Evolutionary conservation across 2,888 invertebrate genomes (phyloP), one percentile per base, ranked within the genome.

Genomic region (Syritta pipiens): DNA sequence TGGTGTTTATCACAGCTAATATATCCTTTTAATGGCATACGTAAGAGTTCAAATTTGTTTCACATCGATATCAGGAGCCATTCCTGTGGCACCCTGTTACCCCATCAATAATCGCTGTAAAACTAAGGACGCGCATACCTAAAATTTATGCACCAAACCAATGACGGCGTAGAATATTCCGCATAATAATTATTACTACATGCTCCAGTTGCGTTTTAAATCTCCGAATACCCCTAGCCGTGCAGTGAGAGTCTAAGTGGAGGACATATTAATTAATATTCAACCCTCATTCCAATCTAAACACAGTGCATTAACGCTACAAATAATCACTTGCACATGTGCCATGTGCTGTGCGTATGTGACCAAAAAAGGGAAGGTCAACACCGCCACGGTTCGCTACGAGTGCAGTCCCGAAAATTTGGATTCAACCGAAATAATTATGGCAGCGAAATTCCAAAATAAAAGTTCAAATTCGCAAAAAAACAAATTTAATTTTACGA

Each of bases 131-230:
- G 22, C 22, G 7, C 2, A 24, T 3, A 14, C 7, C 17, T 17
- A 10, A 32, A 30, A 51, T 32, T 12, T 51, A 20, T 32, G 32
- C 32, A 20, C 12, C 3, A 51, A 32, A 20, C 35, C 22, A 51
- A 51, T 49, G 32, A 35, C 14, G 35, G 12, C 20, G 20, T 22
- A 35, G 35, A 35, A 20, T 37, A 44, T 24, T 37, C 37, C 24
- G 53, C 53, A 53, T 53, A 37, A 53, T 53, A 35, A 53, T 53
- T 53, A 37, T 37, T 37, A 26, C 53, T 53, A 37, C 53, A 53
- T 24, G 37, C 24, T 24, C 22, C 24, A 24, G 37, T 5, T 37
- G 53, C 37, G 14, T 37, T 53, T 53, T 53, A 24, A 53, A 17
- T 53, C 10, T 37, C 9, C 35, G 24, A 53, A 35, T 22, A 22